These are phyloP conservation scores for Spodoptera picta DNA, from an alignment of 2,888 invertebrate species.

Conservation along the genomic window DNA sequence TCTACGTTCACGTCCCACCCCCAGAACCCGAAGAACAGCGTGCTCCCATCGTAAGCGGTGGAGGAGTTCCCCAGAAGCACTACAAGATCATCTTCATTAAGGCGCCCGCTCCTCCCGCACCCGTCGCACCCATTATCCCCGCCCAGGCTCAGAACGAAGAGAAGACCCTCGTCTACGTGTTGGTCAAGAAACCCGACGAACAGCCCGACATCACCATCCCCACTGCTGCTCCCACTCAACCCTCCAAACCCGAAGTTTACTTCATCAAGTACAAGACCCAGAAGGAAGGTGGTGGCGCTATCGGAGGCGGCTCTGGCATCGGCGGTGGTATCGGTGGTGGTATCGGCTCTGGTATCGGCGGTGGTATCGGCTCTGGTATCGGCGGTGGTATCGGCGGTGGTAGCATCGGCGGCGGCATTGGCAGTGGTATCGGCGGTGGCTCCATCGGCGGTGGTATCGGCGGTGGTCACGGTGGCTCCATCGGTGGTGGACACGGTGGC, in stretches of 20 bases:
- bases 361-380: slow-evolving; percentile 62
- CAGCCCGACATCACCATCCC: slow-evolving; percentile 94
- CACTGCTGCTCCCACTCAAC: slow-evolving; percentile 91
- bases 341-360: slow-evolving; percentile 63
- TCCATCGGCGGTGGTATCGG: slow-evolving; percentile 59
- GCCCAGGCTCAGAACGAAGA: slow-evolving; percentile 92
- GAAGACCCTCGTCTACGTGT: slow-evolving; percentile 94
- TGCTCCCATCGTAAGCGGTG: slow-evolving; percentile 90
- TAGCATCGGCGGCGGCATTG: slow-evolving; percentile 62
- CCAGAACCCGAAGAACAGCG: slow-evolving; percentile 93
- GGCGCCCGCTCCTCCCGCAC: slow-evolving; percentile 93
- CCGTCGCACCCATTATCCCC: slow-evolving; percentile 92
- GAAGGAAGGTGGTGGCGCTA: slow-evolving; percentile 79
- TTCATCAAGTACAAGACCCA: slow-evolving; percentile 95
- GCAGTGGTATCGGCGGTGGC: slow-evolving; percentile 53
- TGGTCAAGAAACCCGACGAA: slow-evolving; percentile 95
- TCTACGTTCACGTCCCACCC: slow-evolving; percentile 95
- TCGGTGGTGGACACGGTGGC: slow-evolving; percentile 68
- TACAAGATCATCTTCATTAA: slow-evolving; percentile 96
- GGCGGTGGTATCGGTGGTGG: slow-evolving; percentile 60
- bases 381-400: slow-evolving; percentile 66
- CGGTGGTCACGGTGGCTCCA: slow-evolving; percentile 67
- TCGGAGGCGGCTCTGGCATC: slow-evolving; percentile 71
- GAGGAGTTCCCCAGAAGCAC: slow-evolving; percentile 92
- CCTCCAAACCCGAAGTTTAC: slow-evolving; percentile 94